These are phyloP conservation scores for Platyscelio sp. DNA, from an alignment of 2,888 invertebrate species.

Conservation along the genomic window DNA sequence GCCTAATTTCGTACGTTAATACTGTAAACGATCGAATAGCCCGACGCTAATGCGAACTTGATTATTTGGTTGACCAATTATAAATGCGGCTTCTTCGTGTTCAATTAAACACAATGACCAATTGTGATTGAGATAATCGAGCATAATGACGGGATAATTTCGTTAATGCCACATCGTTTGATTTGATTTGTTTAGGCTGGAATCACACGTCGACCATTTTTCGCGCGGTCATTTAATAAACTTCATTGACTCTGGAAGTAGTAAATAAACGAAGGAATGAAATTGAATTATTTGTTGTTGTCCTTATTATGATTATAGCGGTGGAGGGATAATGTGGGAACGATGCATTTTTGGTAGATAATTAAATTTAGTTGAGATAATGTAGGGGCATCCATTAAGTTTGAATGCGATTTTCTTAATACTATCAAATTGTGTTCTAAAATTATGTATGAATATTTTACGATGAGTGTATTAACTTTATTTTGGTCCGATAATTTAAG, in stretches of 20 bases:
- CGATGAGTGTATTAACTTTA: no score
- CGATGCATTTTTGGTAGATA: no score
- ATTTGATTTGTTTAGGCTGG: slow-evolving; percentile 48
- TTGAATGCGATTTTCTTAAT: no score
- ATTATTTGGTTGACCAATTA: slow-evolving; percentile 44
- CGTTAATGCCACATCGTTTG: slow-evolving; percentile 43
- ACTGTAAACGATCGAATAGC: slow-evolving; percentile 6
- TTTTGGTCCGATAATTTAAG: no score
- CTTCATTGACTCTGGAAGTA: slow-evolving; percentile 28
- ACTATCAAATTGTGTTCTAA: no score
- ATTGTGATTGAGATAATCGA: slow-evolving; percentile 47
- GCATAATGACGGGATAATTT: slow-evolving; percentile 55
- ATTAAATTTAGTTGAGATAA: no score
- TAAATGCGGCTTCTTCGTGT: slow-evolving; percentile 50
- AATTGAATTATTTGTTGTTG: no score
- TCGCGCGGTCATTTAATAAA: slow-evolving; percentile 10
- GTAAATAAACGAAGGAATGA: slow-evolving; percentile 15
- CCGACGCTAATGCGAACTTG: slow-evolving; percentile 14
- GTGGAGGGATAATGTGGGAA: no score
- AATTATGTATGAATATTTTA: no score
- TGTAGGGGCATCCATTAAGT: no score
- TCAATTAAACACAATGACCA: slow-evolving; percentile 44
- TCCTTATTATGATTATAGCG: no score
- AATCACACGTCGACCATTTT: slow-evolving; percentile 33
- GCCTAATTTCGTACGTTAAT: no score